Evolutionary conservation across 2,888 invertebrate genomes (phyloP).

Genomic region (Heliothis peltigera): DNA sequence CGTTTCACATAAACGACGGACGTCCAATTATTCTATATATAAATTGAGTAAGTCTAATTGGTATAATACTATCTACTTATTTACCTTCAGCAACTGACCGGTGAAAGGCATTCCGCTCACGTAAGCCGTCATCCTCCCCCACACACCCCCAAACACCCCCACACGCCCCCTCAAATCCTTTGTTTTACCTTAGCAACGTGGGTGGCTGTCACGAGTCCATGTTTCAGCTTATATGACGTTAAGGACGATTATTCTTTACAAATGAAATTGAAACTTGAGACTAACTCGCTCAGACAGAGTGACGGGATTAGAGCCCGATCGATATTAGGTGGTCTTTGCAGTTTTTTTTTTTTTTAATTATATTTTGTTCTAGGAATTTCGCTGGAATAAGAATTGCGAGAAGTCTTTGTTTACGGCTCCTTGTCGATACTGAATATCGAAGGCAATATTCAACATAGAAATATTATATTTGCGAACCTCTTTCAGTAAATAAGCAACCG

Average conservation of each 20-base stretch:
- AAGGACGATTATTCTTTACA: constrained; percentile 1
- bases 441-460: too few relatives aligned
- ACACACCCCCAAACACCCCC: neutral
- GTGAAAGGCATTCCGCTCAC: neutral
- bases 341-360: too few relatives aligned
- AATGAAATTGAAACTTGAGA: constrained; percentile 1
- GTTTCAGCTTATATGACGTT: neutral
- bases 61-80: neutral
- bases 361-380: too few relatives aligned
- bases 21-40: neutral
- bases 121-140: neutral
- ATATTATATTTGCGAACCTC: too few relatives aligned
- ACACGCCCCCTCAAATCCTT: neutral
- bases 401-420: too few relatives aligned
- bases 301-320: neutral
- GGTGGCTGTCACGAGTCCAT: neutral
- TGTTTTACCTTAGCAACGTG: constrained; percentile 16
- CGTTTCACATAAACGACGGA: neutral
- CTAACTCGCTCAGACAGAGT: neutral
- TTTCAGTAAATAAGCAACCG: too few relatives aligned
- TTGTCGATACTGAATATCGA: too few relatives aligned
- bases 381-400: too few relatives aligned
- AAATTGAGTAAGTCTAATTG: constrained; percentile 22
- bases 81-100: constrained; percentile 1
- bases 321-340: neutral